Base-by-base conservation (phyloP, 1,140 invertebrate species). In the Rhizoglyphus robini region DNA sequence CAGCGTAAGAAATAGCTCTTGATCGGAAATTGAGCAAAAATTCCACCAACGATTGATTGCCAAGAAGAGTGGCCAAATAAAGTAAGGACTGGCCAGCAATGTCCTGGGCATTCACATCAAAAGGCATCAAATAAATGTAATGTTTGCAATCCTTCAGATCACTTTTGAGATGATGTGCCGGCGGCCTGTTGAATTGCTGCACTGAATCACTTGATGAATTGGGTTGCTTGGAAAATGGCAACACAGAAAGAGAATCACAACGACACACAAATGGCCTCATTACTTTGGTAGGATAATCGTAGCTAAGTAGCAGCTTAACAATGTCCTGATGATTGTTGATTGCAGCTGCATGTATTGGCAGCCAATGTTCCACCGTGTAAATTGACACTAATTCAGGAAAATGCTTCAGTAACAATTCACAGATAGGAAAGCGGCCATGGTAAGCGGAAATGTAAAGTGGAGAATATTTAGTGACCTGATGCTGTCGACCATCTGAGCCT, bases 361-460 rank as follows among this genome's bases (percentile, higher is more conserved):
- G 76, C 87, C 90, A 91, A 71, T 85, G 84, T 74, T 96, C 92
- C 1, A 95, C 88, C 0, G 92, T 96, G 47, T 84, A 80, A 71
- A 85, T 82, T 77, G 84, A 78, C 5, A 82, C 76, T 38, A 85
- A 72, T 61, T 79, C 76, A 25, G 83, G 83, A 73, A 82, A 85
- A 74, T 78, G 80, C 81, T 84, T 81, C 11, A 96, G 76, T 54
- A 97, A 76, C 51, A 90, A 75, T 69, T 86, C 82, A 0, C 87
- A 86, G 63, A 96, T 87, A 54, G 89, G 85, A 66, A 81, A 77
- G 74, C 87, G 83, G 1, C 89, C 90, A 74, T 88, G 86, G 72
- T 90, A 88, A 72, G 87, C 88, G 5, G 92, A 88, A 58, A 91
- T 86, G 75, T 97, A 95, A 0, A 97, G 77, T 0, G 94, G 90